Evolutionary conservation across 2,113 vertebrate species (phyloP), one percentile per base, ranked within the genome.

Genomic region (Rhea americana): DNA sequence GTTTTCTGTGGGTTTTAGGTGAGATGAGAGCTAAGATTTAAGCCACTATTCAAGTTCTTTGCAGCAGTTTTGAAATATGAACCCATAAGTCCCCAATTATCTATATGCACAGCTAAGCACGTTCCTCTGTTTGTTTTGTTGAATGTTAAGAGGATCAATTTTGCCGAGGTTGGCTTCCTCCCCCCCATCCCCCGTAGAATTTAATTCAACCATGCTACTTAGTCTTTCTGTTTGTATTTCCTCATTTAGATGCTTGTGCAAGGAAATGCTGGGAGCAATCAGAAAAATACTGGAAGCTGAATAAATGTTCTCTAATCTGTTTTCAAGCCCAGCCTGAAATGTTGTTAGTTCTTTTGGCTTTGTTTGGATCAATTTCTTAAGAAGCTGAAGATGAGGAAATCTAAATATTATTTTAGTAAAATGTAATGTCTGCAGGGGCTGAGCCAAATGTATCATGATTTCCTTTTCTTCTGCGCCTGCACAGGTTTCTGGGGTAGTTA

Each of bases 331-430:
- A 56, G 79, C 41, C 51, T 82, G 91, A 82, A 92, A 87, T 66
- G 82, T 68, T 90, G 80, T 94, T 93, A 86, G 79, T 95, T 70
- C 74, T 93, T 58, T 32, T 58, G 65, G 62, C 66, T 70, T 96
- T 92, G 87, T 75, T 73, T 94, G 95, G 81, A 91, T 93, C 95
- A 96, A 76, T 89, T 92, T 93, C 85, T 96, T 93, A 93, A 80
- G 92, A 95, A 93, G 83, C 75, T 91, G 95, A 96, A 94, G 90
- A 84, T 50, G 82, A 93, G 88, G 67, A 93, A 92, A 94, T 96
- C 95, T 92, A 79, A 90, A 89, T 83, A 94, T 94, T 95, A 93
- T 91, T 94, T 91, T 94, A 88, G 96, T 95, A 86, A 97, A 97
- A 91, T 84, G 94, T 2, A 1, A 87, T 77, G 76, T 88, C 93